Conservation (phyloP, 2,888 invertebrate genomes). For the Leptinotarsa juncta region DNA sequence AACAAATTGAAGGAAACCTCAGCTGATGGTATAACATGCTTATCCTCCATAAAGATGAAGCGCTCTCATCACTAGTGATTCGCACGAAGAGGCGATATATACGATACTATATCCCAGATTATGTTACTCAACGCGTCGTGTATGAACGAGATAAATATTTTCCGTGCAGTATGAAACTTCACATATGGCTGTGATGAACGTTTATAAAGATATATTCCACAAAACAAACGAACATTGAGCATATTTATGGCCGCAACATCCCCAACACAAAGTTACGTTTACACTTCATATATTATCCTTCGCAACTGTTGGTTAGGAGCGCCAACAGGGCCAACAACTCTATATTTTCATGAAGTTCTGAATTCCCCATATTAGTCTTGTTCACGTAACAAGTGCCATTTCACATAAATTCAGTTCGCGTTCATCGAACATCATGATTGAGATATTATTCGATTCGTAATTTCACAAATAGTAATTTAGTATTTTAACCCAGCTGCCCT, state of each 20-base stretch:
- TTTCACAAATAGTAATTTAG: too few relatives aligned
- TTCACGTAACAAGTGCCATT: too few relatives aligned
- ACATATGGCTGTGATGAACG: conserved; percentile 3
- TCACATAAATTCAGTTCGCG: too few relatives aligned
- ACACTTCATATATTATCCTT: conserved; percentile 15
- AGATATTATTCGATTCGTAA: too few relatives aligned
- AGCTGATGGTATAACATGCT: too few relatives aligned
- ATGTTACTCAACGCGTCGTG: not conserved
- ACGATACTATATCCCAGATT: not conserved
- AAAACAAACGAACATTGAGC: conserved; percentile 14
- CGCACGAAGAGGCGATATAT: not conserved
- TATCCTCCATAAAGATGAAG: too few relatives aligned
- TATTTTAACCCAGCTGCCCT: too few relatives aligned
- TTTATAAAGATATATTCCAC: conserved; percentile 4
- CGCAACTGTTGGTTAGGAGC: not conserved
- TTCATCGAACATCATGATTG: too few relatives aligned
- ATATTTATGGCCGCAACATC: conserved; percentile 9
- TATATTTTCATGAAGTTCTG: not conserved
- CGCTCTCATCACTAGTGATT: not conserved
- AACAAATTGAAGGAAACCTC: too few relatives aligned
- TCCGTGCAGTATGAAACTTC: not conserved
- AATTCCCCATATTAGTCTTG: not conserved
- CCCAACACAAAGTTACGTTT: conserved; percentile 8
- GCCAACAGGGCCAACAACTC: not conserved
- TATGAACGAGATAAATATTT: not conserved